Evolutionary conservation across 2,888 invertebrate species (phyloP).

Genomic region (Netelia fuscicornis): DNA sequence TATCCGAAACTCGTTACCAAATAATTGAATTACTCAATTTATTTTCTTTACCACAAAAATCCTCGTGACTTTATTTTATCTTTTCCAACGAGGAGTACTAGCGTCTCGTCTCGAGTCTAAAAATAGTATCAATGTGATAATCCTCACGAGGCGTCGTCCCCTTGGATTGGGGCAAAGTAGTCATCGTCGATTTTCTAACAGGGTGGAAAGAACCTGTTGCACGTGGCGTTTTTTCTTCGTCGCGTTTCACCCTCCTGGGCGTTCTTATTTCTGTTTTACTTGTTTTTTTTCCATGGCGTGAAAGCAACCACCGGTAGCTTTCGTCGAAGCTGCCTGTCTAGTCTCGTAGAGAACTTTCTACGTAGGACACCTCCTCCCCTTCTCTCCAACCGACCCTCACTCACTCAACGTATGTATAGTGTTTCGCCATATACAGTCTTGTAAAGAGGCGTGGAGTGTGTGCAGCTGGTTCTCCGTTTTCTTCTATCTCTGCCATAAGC

Average conservation of each 20-base stretch:
- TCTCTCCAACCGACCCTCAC: background rate
- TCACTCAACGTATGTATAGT: conserved; percentile 15
- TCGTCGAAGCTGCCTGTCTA: conserved; percentile 29
- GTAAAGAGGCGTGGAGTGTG: conserved; percentile 49
- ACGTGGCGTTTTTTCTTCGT: conserved; percentile 63
- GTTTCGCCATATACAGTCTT: conserved; percentile 23
- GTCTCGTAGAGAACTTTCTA: background rate
- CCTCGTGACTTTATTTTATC: no score
- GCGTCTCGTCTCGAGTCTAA: background rate
- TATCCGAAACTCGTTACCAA: no score
- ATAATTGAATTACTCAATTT: no score
- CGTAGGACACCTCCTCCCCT: background rate
- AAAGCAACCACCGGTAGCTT: conserved; percentile 56
- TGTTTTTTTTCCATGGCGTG: conserved; percentile 32
- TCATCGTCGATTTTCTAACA: conserved; percentile 18
- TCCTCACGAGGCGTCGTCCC: conserved; percentile 34
- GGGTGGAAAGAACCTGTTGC: conserved; percentile 66
- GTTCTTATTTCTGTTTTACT: conserved; percentile 14
- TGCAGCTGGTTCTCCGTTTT: conserved; percentile 52
- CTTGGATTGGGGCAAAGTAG: conserved; percentile 16
- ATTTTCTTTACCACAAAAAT: no score
- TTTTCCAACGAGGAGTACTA: no score
- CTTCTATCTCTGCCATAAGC: conserved; percentile 42
- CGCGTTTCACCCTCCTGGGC: conserved; percentile 47
- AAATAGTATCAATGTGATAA: conserved; percentile 49